These are phyloP conservation scores for Dasysyrphus tricinctus DNA, from an alignment of 2,888 invertebrate species.

Conservation along the genomic window DNA sequence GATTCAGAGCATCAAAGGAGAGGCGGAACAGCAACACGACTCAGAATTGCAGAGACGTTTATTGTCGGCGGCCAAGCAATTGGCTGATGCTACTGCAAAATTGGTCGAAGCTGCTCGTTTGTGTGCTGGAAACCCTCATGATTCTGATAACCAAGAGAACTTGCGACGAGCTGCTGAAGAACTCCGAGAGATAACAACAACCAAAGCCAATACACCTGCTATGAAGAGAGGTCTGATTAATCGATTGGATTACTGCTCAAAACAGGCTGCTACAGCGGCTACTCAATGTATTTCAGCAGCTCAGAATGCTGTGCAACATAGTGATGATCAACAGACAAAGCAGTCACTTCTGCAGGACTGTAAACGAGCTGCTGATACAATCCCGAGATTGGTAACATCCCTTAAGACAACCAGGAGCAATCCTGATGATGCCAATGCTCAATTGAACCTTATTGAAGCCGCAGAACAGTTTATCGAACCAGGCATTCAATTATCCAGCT, in stretches of 20 bases:
- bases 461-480: conserved; percentile 93
- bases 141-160: conserved; percentile 92
- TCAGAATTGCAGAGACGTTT: conserved; percentile 95
- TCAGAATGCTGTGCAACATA: conserved; percentile 91
- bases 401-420: conserved; percentile 88
- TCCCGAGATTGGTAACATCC: conserved; percentile 92
- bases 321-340: conserved; percentile 84
- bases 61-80: conserved; percentile 95
- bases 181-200: conserved; percentile 94
- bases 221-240: conserved; percentile 89
- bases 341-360: conserved; percentile 91
- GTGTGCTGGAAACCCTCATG: conserved; percentile 94
- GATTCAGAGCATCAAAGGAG: conserved; percentile 97
- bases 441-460: conserved; percentile 91
- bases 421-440: conserved; percentile 90
- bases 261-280: conserved; percentile 93
- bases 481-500: conserved; percentile 88
- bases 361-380: conserved; percentile 89
- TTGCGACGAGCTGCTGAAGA: conserved; percentile 96
- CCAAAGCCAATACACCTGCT: conserved; percentile 91
- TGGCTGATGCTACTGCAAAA: conserved; percentile 97
- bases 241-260: conserved; percentile 89
- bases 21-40: conserved; percentile 94
- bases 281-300: conserved; percentile 96
- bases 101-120: conserved; percentile 98